Base-by-base conservation (phyloP, 2,797 vertebrate species). In the Perodicticus potto region DNA sequence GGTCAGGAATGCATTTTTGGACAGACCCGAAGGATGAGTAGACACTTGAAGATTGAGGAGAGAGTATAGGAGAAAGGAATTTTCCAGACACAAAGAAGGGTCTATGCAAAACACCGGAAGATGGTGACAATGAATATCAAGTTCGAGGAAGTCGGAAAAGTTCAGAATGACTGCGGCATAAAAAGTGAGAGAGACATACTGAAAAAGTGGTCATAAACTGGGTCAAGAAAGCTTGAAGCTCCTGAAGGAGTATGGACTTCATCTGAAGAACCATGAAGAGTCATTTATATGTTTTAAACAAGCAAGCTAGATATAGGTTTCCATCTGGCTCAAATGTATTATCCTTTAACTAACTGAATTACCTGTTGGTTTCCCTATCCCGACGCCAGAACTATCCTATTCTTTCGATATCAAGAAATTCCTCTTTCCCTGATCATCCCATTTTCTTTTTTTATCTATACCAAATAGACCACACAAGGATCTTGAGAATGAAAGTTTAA, bases 301-400 rank as follows among this genome's bases (percentile, higher is more conserved):
- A 25, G 22, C 19, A 72, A 67, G n/a, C 10, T 17, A 82, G 2
- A 37, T n/a, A 74, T 7, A 69, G 76, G 55, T 81, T 88, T 94
- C 37, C 73, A 57, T 84, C 70, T 74, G 69, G 80, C 32, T 65
- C 29, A 40, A 29, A 49, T 72, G 34, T 45, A 77, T 63, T 34
- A 74, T 37, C 59, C 19, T 84, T 86, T 61, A 82, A 78, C n/a
- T 90, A 70, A 87, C 22, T 57, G 40, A 96, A 61, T 91, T 73
- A 84, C 17, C 32, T 53, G 53, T 40, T 34, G 19, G 12, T 16
- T 55, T 32, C 7, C 7, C 7, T 43, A 57, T 17, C 19, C n/a
- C 25, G 5, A 55, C 0, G 9, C 3, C 5, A n/a, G n/a, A 92
- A 49, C 4, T 14, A 67, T 40, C 77, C 7, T 80, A 12, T 55